phyloP scores from a whole-genome alignment of 2,113 vertebrate species.

The Xiphophorus maculatus region DNA sequence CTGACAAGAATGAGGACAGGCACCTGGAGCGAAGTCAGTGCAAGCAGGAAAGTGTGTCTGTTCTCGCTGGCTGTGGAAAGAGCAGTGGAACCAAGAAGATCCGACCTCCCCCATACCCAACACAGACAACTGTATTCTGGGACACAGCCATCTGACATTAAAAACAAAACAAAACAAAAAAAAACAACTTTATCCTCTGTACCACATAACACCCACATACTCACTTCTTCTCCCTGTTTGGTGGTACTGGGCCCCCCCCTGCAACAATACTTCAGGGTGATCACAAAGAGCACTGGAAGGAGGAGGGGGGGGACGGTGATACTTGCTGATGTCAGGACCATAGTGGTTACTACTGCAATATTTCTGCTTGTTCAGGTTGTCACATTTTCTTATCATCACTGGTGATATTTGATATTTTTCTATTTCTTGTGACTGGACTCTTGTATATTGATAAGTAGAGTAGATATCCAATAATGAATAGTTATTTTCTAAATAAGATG shows the following conservation, averaged over 20 bases:
- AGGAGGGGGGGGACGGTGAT: conserved; percentile 27
- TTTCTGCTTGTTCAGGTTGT: conserved; percentile 81
- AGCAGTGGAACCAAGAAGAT: conserved; percentile 89
- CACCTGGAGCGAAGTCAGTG: conserved; percentile 75
- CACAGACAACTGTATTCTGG: conserved; percentile 95
- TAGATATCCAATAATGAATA: conserved; percentile 84
- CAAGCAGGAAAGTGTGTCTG: conserved; percentile 91
- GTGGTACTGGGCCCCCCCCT: conserved; percentile 51
- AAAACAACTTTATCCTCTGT: conserved; percentile 34
- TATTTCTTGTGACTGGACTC: conserved; percentile 81
- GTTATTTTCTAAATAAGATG: conserved; percentile 83
- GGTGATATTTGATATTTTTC: conserved; percentile 86
- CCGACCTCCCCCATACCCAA: conserved; percentile 92
- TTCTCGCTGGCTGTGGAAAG: conserved; percentile 90
- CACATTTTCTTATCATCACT: conserved; percentile 82
- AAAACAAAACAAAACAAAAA: conserved; percentile 28
- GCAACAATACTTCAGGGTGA: conserved; percentile 44
- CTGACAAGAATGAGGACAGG: conserved; percentile 60
- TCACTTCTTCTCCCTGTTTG: conserved; percentile 38
- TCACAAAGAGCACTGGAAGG: conserved; percentile 39
- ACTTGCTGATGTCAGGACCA: conserved; percentile 74
- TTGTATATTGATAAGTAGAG: conserved; percentile 80
- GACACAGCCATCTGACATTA: conserved; percentile 93
- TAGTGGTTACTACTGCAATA: conserved; percentile 83
- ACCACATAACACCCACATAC: conserved; percentile 54